A percentile compares a stretch with the other conserved stretches of the same genome.
These are phyloP conservation scores for Odontomachus brunneus DNA, from an alignment of 1,140 invertebrate species.

Conservation along the genomic window DNA sequence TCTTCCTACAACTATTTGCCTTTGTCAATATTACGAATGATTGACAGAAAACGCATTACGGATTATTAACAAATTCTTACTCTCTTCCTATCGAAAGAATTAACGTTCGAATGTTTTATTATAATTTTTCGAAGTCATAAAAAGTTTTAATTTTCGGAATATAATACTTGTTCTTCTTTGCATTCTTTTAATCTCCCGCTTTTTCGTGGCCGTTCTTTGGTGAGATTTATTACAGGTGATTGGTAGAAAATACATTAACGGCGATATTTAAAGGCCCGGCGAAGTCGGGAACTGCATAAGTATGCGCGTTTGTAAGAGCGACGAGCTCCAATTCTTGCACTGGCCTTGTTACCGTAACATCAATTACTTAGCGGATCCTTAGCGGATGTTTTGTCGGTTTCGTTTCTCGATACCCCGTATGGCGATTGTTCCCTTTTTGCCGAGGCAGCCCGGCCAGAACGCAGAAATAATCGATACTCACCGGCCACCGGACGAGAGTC, in stretches of 20 bases:
- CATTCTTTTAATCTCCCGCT: no score
- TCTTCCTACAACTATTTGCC: no score
- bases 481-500: slow-evolving; percentile 38
- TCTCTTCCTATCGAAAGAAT: no score
- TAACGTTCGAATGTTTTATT: no score
- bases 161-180: no score
- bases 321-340: slow-evolving; percentile 17
- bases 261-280: neutral
- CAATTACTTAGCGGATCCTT: no score
- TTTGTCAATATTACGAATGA: no score
- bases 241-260: neutral
- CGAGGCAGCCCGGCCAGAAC: slow-evolving; percentile 15
- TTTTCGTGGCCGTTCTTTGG: neutral
- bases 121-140: no score
- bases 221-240: neutral
- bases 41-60: no score
- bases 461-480: slow-evolving; percentile 49
- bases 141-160: no score
- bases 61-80: no score
- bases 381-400: slow-evolving; percentile 35
- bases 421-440: slow-evolving; percentile 26
- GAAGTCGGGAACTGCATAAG: neutral
- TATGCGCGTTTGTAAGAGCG: neutral
- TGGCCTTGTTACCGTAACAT: slow-evolving; percentile 40
- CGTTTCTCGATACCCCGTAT: slow-evolving; percentile 28